phyloP scores from a whole-genome alignment of 2,113 vertebrate genomes.

The Microtus pennsylvanicus region DNA sequence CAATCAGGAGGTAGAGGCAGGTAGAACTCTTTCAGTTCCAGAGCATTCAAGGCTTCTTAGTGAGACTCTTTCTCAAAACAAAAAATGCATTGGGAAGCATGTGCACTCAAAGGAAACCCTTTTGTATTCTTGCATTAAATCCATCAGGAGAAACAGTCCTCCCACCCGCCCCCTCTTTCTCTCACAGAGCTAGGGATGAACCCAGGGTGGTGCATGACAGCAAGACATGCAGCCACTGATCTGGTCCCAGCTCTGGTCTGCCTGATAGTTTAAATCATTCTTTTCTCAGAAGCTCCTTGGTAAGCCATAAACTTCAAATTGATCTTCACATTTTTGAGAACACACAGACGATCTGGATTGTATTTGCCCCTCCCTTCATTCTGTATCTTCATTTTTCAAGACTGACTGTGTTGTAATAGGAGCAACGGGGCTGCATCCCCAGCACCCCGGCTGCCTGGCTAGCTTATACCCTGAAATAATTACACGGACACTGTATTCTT shows the following conservation, averaged over 20 bases:
- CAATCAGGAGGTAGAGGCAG: too few species aligned
- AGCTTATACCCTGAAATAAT: too few species aligned
- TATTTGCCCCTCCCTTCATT: constrained; percentile 93
- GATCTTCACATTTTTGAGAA: constrained; percentile 95
- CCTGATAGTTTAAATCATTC: constrained; percentile 73
- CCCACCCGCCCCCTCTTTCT: too few species aligned
- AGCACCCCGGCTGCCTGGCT: too few species aligned
- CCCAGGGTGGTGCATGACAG: background rate
- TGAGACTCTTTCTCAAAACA: background rate
- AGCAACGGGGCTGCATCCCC: too few species aligned
- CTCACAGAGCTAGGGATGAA: background rate
- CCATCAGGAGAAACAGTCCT: background rate
- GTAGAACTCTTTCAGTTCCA: background rate
- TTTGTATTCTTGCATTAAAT: background rate
- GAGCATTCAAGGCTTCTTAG: background rate
- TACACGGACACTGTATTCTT: too few species aligned
- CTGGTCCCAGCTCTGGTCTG: background rate
- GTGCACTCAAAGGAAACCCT: constrained; percentile 61
- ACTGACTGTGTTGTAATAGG: constrained; percentile 80
- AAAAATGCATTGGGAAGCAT: background rate
- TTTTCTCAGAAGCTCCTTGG: constrained; percentile 91
- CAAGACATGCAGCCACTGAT: too few species aligned
- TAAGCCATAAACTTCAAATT: constrained; percentile 97
- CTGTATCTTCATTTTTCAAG: constrained; percentile 94
- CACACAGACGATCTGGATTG: constrained; percentile 94